Evolutionary conservation across 2,888 invertebrate genomes (phyloP), one percentile per base, ranked within the genome.

Genomic region (Cistogaster globosa): DNA sequence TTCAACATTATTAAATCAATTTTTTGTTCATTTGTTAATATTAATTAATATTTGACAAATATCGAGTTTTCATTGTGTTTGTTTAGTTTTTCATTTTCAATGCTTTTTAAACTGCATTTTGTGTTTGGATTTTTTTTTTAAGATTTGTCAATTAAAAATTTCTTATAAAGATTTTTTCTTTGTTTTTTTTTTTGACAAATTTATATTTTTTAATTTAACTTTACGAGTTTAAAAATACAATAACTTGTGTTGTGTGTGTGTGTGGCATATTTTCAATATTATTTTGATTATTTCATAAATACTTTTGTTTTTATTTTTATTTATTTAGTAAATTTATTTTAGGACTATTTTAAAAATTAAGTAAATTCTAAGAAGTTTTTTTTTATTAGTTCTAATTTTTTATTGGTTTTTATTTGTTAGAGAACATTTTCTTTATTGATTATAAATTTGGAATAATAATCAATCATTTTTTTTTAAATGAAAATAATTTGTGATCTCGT

Each of bases 281-380:
- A 82, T 87, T 88, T 88, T 87, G 88, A 88, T 90, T 88, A 87
- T 87, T 87, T 82, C 86, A 87, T 88, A 88, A 87, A 86, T 86
- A 86, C 83, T 86, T 86, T 87, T 87, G 82, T 79, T 69, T 81
- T 83, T n/a, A n/a, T n/a, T n/a, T n/a, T n/a, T 71, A 76, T 77
- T 77, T 60, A 60, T 57, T 79, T 57, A 65, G 48, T 79, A 72
- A 58, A 69, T 86, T 85, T 87, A 86, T 87, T 88, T 77, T 68
- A 82, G 63, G 63, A 71, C 82, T 82, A 82, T 86, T 83, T 84
- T 83, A 53, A 84, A 80, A 84, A 82, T 87, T 81, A 82, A 87
- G 79, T 86, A 81, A 87, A 87, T 78, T 86, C 86, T 78, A 82
- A 84, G 82, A 87, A 87, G 87, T 65, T 62, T 20, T 79, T 79